Base-by-base conservation (phyloP, 1,140 invertebrate genomes). In the Drosophila mojavensis region DNA sequence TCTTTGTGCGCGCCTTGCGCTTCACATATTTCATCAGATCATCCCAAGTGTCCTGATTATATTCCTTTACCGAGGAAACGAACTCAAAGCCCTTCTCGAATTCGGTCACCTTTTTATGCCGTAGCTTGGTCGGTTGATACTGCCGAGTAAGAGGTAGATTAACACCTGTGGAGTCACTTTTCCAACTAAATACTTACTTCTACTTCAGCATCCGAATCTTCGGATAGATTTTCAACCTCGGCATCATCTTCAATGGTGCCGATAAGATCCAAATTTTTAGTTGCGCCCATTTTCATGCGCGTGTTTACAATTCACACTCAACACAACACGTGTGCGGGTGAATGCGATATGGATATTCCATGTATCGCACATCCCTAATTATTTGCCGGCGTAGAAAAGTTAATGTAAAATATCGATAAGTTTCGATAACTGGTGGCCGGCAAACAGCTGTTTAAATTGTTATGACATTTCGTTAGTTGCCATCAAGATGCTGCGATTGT, bases 31-130 rank as follows among this genome's bases (percentile, higher is more conserved):
- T 97, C 76, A 94, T 94, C 28, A 97, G 91, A 93, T 97, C 96
- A 93, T 97, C 95, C 97, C 96, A 97, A n/a, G 95, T 94, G 89
- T 97, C 96, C 91, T 95, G 88, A 91, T 97, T 97, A 85, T 97
- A 97, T 77, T 97, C 96, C 47, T 95, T 94, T 1, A 94, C 94
- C 11, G 94, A 95, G 5, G 93, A 94, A 33, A 96, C 94, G 93
- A 97, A 97, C 78, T 96, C 91, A 90, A 97, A 97, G 15, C 94
- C 94, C 24, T 94, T 94, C 81, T 96, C 94, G 85, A 97, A 97
- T 72, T 97, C 95, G 24, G 94, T 94, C 59, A 95, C 95, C 74
- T 95, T 94, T 69, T 95, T 95, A 33, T 94, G 94, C 69, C 95
- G 96, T 75, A 95, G 94, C 91, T 96, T 96, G 4, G 94, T 95